Base-by-base conservation (phyloP, 2,113 vertebrate genomes). In the Caranx ignobilis region DNA sequence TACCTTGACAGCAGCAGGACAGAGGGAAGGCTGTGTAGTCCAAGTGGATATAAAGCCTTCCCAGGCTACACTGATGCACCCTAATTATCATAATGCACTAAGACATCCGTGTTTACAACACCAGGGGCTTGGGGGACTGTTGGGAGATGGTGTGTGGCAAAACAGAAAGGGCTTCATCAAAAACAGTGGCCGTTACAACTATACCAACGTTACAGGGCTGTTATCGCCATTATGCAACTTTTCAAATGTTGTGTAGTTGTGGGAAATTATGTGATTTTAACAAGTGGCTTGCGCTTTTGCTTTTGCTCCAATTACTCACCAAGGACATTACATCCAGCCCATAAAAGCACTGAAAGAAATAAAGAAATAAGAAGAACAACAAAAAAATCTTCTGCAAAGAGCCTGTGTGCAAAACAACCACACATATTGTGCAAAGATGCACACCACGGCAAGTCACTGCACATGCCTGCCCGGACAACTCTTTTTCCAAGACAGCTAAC, bases 21-120 rank as follows among this genome's bases (percentile, higher is more conserved):
- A 73, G 41, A 76, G 54, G 54, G 41, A 83, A 59, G 19, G 52
- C 39, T 61, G 70, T 77, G 64, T 12, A 50, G 81, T 65, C 60
- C 0, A 5, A 72, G 41, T 63, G 41, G 52, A 61, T 66, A 18
- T 70, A 72, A 82, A 84, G 63, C 41, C 43, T 85, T 86, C 79
- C 21, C 41, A 41, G 57, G 78, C 59, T 47, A 74, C 81, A 65
- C 39, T 87, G 39, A 72, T 73, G 62, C 66, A 75, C 19, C 61
- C 63, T 73, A 62, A 90, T 91, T 87, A 89, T 67, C 78, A 88
- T 84, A 87, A 82, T 88, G 71, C 80, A 86, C 79, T 74, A 84
- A 87, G 71, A 87, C 82, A 87, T 84, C 71, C 47, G 56, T 87
- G 79, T 87, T 91, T 89, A 91, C 88, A 67, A 80, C 64, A 82